phyloP scores from a whole-genome alignment of 2,113 vertebrate genomes.

The Gila orcuttii region DNA sequence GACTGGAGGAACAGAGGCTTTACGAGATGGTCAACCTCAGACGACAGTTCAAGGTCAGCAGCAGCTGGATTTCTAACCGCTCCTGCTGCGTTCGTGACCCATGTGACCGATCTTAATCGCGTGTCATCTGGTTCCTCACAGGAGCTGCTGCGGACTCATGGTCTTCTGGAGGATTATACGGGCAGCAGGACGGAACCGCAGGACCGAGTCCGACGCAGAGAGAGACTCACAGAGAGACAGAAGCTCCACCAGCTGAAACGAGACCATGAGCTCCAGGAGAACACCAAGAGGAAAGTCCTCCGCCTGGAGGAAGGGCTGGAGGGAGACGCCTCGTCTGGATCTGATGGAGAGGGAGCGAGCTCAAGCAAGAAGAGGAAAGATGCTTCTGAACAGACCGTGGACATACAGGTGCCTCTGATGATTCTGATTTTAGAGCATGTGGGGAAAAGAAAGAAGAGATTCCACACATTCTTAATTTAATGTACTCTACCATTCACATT shows the following conservation, averaged over 20 bases:
- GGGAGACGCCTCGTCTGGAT: constrained; percentile 68
- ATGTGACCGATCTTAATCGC: background rate
- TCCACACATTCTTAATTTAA: background rate
- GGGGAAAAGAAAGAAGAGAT: background rate
- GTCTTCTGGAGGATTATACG: constrained; percentile 71
- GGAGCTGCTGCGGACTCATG: constrained; percentile 83
- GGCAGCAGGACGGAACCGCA: constrained; percentile 11
- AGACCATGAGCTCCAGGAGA: constrained; percentile 74
- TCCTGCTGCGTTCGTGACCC: background rate
- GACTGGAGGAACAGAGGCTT: constrained; percentile 89
- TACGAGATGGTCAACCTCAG: constrained; percentile 92
- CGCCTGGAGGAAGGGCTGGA: constrained; percentile 74
- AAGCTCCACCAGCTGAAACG: constrained; percentile 83
- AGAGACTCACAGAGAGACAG: constrained; percentile 74
- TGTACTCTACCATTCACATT: background rate
- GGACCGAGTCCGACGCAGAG: constrained; percentile 72
- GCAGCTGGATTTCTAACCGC: background rate
- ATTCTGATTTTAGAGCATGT: background rate
- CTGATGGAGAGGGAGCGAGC: constrained; percentile 60
- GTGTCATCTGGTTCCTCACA: constrained; percentile 49
- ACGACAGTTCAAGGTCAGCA: constrained; percentile 85
- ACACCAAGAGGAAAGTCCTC: constrained; percentile 80
- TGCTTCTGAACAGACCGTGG: constrained; percentile 62
- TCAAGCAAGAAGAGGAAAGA: constrained; percentile 63
- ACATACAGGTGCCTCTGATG: constrained; percentile 85